Evolutionary conservation across 2,797 vertebrate genomes (phyloP).

Genomic region (Loris lydekkerianus): DNA sequence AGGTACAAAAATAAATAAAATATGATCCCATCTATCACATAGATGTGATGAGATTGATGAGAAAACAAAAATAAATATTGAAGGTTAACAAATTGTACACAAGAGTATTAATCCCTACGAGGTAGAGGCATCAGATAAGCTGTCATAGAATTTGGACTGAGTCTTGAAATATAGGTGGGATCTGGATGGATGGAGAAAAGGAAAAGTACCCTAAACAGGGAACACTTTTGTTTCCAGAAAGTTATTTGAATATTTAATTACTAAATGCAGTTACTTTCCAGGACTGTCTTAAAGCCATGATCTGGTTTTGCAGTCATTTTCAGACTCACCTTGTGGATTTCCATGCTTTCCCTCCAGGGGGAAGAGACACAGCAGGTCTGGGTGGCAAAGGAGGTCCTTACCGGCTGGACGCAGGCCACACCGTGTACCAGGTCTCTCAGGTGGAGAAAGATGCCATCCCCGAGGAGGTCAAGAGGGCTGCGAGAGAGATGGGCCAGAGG

Average conservation of each 20-base stretch:
- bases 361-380: conserved; percentile 97
- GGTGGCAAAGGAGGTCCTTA: conserved; percentile 98
- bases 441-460: conserved; percentile 97
- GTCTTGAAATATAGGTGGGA: background rate
- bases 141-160: background rate
- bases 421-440: conserved; percentile 95
- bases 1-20: conserved; percentile 8
- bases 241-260: background rate
- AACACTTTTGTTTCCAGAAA: conserved; percentile 20
- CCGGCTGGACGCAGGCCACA: conserved; percentile 95
- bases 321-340: background rate
- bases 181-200: background rate
- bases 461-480: conserved; percentile 95
- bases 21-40: background rate
- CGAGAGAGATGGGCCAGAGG: conserved; percentile 96
- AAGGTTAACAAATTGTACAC: background rate
- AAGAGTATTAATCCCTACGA: background rate
- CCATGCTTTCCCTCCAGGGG: conserved; percentile 88
- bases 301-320: background rate
- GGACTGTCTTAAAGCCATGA: background rate
- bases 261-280: background rate
- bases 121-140: background rate
- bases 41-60: background rate
- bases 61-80: background rate
- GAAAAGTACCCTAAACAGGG: background rate